Evolutionary conservation across 2,797 vertebrate species (phyloP), one percentile per base, ranked within the genome.

Genomic region (Phoxinus dragarum): DNA sequence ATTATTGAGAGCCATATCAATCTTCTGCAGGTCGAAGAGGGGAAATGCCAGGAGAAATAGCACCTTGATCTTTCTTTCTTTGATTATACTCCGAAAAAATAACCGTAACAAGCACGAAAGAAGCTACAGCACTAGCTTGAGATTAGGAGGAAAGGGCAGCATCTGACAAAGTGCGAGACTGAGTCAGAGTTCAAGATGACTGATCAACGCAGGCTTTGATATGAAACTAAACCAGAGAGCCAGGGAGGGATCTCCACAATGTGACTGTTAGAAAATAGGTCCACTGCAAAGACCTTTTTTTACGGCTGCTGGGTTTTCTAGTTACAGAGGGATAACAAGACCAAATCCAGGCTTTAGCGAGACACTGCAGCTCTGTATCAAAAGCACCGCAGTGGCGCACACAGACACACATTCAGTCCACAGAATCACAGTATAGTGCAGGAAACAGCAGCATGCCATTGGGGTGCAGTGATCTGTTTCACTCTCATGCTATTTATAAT

Each of bases 121-220:
- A 71, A 54, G 34, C 59, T 47, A 47, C 64, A 36, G 27, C 7
- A 21, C 68, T 73, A 72, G 31, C 8, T 85, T 80, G 23, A 85
- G 68, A 85, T 80, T 80, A 64, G 23, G 44, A 85, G 56, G 44
- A 80, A 80, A 82, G 40, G 81, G n/a, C 54, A 64, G 27, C 19
- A 1, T 47, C 56, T 49, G 49, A 82, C 6, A 67, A 75, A 72
- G 19, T 17, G 21, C 59, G 88, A 91, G 87, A 81, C 54, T 31
- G 75, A 89, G 90, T 92, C 88, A 89, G 80, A 88, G 90, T 89
- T 92, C 89, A 84, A 42, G 36, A 47, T 42, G 86, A 78, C 88
- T 88, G 34, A 85, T 36, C 54, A 31, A 80, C 78, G 47, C n/a
- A 68, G 56, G 67, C 84, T 86, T 88, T 86, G 68, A 78, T 78